These are phyloP conservation scores for Poeciliopsis presidionis DNA, from an alignment of 2,797 vertebrate genomes.

Conservation along the genomic window DNA sequence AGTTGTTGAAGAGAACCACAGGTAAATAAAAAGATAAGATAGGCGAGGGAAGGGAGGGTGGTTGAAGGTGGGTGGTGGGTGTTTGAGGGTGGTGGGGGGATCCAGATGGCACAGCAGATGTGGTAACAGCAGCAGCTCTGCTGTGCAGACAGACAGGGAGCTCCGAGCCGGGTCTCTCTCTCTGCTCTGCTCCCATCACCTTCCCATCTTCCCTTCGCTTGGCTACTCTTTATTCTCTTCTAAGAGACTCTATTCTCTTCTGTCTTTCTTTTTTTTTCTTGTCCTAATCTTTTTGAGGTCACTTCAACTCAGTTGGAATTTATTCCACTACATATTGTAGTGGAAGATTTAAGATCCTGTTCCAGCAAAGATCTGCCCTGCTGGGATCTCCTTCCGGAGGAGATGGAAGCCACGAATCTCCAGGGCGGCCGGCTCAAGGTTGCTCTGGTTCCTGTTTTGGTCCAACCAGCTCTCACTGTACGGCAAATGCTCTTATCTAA, in stretches of 20 bases:
- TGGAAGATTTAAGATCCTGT: constrained; percentile 38
- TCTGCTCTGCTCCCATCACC: constrained; percentile 65
- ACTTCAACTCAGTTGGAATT: constrained; percentile 43
- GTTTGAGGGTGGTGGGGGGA: constrained; percentile 48
- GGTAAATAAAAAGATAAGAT: constrained; percentile 94
- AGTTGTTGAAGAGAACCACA: constrained; percentile 89
- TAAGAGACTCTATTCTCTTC: constrained; percentile 35
- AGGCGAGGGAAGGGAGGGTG: constrained; percentile 31
- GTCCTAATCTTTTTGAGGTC: constrained; percentile 59
- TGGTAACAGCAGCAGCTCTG: constrained; percentile 96
- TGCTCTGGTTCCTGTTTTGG: constrained; percentile 7
- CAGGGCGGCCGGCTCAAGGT: constrained; percentile 31
- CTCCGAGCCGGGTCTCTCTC: constrained; percentile 74
- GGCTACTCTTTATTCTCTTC: constrained; percentile 42
- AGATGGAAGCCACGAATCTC: constrained; percentile 31
- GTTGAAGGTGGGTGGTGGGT: constrained; percentile 41
- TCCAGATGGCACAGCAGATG: constrained; percentile 99
- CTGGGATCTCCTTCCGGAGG: constrained; percentile 54
- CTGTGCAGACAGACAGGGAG: constrained; percentile 72
- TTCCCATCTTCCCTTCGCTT: constrained; percentile 61
- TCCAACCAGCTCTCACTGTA: background rate
- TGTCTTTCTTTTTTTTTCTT: constrained; percentile 18
- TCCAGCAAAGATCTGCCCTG: constrained; percentile 21
- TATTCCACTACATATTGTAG: constrained; percentile 15
- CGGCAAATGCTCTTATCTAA: background rate